phyloP scores from a whole-genome alignment of 2,113 vertebrate species.

The Bufo gargarizans region DNA sequence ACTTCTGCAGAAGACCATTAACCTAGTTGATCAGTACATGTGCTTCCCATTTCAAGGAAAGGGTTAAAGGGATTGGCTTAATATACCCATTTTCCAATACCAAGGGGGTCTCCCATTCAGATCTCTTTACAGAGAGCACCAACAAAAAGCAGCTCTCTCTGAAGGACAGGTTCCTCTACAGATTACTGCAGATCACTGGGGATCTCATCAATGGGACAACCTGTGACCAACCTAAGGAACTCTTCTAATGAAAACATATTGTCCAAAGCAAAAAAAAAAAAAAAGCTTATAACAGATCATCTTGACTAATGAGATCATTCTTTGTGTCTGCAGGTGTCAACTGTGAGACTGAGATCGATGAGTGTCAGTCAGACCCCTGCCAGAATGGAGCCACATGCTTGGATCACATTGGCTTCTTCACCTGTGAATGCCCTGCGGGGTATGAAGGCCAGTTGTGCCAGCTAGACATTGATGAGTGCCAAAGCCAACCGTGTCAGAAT shows the following conservation, averaged over 20 bases:
- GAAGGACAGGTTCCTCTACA: neutral
- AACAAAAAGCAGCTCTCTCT: neutral
- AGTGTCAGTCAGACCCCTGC: conserved; percentile 85
- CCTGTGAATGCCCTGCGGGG: conserved; percentile 81
- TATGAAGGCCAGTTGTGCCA: conserved; percentile 83
- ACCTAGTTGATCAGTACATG: too few species aligned
- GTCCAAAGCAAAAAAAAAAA: neutral
- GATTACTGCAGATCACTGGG: neutral
- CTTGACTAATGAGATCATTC: neutral
- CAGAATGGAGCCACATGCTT: conserved; percentile 84
- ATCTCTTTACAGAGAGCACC: too few species aligned
- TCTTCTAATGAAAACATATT: too few species aligned
- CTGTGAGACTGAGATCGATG: conserved; percentile 88
- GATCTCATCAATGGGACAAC: neutral
- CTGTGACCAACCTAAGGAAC: neutral
- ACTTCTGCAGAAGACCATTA: too few species aligned
- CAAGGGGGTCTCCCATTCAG: too few species aligned
- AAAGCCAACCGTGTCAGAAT: conserved; percentile 81
- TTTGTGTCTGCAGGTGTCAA: conserved; percentile 77
- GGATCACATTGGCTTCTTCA: conserved; percentile 83
- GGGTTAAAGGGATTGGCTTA: too few species aligned
- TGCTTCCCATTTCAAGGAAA: too few species aligned
- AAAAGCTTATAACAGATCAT: neutral
- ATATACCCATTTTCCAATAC: too few species aligned
- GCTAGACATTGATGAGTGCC: conserved; percentile 87